Conservation (phyloP, 2,888 invertebrate genomes). For the Timema podura region DNA sequence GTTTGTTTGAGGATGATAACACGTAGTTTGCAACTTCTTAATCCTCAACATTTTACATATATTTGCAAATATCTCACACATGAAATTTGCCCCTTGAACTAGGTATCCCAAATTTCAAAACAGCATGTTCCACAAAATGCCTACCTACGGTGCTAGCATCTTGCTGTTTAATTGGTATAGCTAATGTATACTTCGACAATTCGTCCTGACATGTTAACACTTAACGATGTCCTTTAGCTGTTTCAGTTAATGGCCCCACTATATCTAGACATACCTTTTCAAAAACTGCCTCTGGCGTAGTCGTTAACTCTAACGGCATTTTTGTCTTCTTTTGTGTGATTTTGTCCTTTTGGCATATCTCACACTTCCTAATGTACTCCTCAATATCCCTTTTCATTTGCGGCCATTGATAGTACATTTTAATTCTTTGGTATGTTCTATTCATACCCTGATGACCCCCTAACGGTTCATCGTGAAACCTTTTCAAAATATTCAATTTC, state of each 20-base stretch:
- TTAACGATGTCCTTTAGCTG: background rate
- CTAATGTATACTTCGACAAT: background rate
- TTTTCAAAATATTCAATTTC: background rate
- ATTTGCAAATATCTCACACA: background rate
- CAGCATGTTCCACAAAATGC: background rate
- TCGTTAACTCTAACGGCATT: background rate
- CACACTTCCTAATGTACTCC: background rate
- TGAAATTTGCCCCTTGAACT: background rate
- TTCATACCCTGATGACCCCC: slow-evolving; percentile 12
- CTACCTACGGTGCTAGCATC: background rate
- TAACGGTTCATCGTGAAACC: background rate
- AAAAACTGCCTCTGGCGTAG: background rate
- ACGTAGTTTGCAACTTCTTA: background rate
- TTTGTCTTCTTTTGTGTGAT: background rate
- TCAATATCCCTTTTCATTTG: slow-evolving; percentile 12
- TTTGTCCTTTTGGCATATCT: background rate
- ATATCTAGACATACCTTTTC: background rate
- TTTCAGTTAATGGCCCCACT: background rate
- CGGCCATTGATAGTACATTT: slow-evolving; percentile 1
- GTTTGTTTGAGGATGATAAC: background rate
- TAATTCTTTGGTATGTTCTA: slow-evolving; percentile 1
- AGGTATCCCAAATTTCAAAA: slow-evolving; percentile 1
- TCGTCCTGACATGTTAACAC: background rate
- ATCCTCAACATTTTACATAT: background rate
- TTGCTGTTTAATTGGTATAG: background rate